A percentile compares a stretch with the other conserved stretches of the same genome.
Conservation (phyloP, 2,113 vertebrate species). For the Leucoraja erinaceus region DNA sequence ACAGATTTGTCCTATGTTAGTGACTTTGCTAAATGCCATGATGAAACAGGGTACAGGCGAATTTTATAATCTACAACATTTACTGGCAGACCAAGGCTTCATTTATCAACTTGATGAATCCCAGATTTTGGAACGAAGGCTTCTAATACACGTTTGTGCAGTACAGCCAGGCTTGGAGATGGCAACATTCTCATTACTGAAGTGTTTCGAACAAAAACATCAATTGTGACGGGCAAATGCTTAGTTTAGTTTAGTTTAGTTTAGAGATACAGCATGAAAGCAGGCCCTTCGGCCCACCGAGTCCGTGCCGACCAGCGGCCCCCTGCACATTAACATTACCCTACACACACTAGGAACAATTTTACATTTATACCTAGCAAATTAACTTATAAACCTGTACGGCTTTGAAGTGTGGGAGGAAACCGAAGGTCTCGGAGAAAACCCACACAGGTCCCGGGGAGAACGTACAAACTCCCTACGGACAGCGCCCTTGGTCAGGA, state of each 20-base stretch:
- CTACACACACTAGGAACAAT: no score
- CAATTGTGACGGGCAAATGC: slow-evolving; percentile 13
- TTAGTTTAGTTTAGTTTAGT: neutral
- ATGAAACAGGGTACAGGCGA: neutral
- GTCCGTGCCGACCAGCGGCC: no score
- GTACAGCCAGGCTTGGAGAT: neutral
- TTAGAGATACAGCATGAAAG: no score
- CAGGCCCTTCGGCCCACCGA: no score
- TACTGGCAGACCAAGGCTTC: slow-evolving; percentile 19
- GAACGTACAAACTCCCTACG: no score
- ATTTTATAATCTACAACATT: neutral
- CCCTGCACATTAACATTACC: no score
- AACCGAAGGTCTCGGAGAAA: no score
- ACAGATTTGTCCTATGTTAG: neutral
- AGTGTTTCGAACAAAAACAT: slow-evolving; percentile 25
- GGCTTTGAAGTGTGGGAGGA: no score
- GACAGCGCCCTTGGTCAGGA: no score
- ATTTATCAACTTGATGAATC: slow-evolving; percentile 32
- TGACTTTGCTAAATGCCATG: neutral
- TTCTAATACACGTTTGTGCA: slow-evolving; percentile 3
- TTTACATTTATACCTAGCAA: no score
- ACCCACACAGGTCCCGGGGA: no score
- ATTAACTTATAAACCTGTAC: no score
- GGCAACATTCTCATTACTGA: slow-evolving; percentile 17
- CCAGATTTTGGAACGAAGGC: slow-evolving; percentile 16